Base-by-base conservation (phyloP, 37 sponge, comb jelly and placozoan species). In the Chondrilla cf. caribensis region DNA sequence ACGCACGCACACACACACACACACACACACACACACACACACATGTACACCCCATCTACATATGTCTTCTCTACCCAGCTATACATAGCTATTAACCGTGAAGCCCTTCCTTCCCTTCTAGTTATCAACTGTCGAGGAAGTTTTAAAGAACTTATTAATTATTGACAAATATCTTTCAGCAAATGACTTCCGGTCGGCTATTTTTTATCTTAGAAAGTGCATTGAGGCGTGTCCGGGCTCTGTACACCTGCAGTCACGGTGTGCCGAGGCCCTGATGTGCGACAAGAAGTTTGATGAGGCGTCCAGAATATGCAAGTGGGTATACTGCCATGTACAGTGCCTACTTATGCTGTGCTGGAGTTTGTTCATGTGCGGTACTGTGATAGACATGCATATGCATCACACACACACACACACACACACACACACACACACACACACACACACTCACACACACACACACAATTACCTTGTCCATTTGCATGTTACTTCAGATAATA, bases 201-300 rank as follows among this genome's bases (percentile, higher is more conserved):
- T 82, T 11, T 85, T 57, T 64, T 80, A 81, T 29, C 35, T 86
- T 64, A 60, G 84, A 29, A 55, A 64, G 37, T 89, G 87, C 81
- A 67, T 89, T 32, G 82, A 58, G 3, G 68, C 62, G 11, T 87
- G 90, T 38, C 93, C 90, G 35, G 36, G 64, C 36, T 86, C 90
- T 54, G 26, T 54, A 4, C 38, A 25, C 6, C 86, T 89, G 58
- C 43, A 38, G 35, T 70, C 71, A 1, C 51, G 59, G 70, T 81
- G 64, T 38, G 93, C 93, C 14, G 90, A 93, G 58, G 82, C 87
- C 0, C 68, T 93, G 7, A 77, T 84, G n/a, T 51, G 68, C 29
- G 62, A 67, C 40, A 68, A 77, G 51, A 76, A 58, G 47, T 84
- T 55, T 77, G 87, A 84, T 2, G 90, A 89, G 0, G 84, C 93